Evolutionary conservation across 2,888 invertebrate species (phyloP), one percentile per base, ranked within the genome.

Genomic region (Tachina lurida): DNA sequence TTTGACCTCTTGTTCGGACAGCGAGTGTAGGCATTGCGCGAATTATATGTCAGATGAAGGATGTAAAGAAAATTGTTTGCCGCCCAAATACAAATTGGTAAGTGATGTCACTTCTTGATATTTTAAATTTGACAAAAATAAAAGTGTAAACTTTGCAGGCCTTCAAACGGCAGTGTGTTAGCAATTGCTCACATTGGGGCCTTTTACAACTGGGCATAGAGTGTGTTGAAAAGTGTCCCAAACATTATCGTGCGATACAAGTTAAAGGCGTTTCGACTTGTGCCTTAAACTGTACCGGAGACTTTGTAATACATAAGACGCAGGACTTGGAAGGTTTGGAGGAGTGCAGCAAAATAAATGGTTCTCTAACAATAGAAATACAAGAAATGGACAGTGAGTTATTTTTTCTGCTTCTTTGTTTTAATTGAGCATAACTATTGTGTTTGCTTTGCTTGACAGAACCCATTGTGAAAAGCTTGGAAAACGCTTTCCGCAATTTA

Each of bases 221-320:
- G 74, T 98, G 98, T 91, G 93, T 95, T 71, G 93, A 94, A n/a
- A 92, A 93, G 1, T 97, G 97, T 89, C 97, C 97, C 0, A 89
- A 90, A 1, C 93, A 94, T 68, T 89, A 90, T 70, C 79, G 87
- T 49, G 52, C 88, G 9, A 49, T 88, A 0, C 10, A 43, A 0
- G 80, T 88, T 7, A 15, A 12, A 31, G 86, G 81, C 13, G 87
- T 87, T 0, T 13, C 19, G 8, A 4, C 43, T 1, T 92, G 92
- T 56, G 87, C 84, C 7, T 58, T 89, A 60, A 84, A 87, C 15
- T 92, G 92, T 71, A 79, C 52, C 2, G 90, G 91, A 0, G 77
- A 87, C 13, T 91, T 88, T 68, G 88, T 88, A 12, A 84, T 92
- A 3, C 88, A 86, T 19, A 86, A 87, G 0, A 76, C 54, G 0